A percentile compares a stretch with the other conserved stretches of the same genome.
Conservation (phyloP, 2,888 invertebrate species). For the Erynnis tages region DNA sequence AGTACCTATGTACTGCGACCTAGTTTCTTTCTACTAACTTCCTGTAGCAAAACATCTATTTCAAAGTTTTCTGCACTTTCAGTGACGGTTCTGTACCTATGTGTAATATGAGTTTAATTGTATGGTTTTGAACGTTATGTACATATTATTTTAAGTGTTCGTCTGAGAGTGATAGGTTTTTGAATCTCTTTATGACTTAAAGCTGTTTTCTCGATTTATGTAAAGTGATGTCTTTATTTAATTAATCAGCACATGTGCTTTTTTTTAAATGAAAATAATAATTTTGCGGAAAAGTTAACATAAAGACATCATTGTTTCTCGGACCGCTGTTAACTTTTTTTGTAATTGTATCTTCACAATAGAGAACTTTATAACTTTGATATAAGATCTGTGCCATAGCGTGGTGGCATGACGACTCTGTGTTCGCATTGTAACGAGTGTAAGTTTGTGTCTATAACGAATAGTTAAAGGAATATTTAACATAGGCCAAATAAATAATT, state of each 20-base stretch:
- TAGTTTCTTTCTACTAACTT: conserved; percentile 54
- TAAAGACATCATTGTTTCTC: conserved; percentile 30
- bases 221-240: conserved; percentile 35
- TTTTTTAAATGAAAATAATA: background rate
- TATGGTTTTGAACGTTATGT: conserved; percentile 76
- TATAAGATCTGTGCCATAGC: conserved; percentile 78
- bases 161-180: conserved; percentile 75
- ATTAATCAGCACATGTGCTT: conserved; percentile 19
- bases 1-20: conserved; percentile 50
- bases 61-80: conserved; percentile 52
- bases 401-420: conserved; percentile 70
- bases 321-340: conserved; percentile 34
- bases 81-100: conserved; percentile 26
- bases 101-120: conserved; percentile 43
- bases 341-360: conserved; percentile 30
- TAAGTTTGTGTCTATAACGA: conserved; percentile 69
- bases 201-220: conserved; percentile 51
- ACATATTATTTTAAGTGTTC: conserved; percentile 79
- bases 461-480: conserved; percentile 62
- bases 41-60: conserved; percentile 44
- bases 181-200: conserved; percentile 73
- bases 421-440: conserved; percentile 68
- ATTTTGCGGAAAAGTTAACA: conserved; percentile 16
- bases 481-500: conserved; percentile 54
- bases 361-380: conserved; percentile 57